Evolutionary conservation across 2,113 vertebrate species (phyloP).

Genomic region (Boulengeromyrus knoepffleri): DNA sequence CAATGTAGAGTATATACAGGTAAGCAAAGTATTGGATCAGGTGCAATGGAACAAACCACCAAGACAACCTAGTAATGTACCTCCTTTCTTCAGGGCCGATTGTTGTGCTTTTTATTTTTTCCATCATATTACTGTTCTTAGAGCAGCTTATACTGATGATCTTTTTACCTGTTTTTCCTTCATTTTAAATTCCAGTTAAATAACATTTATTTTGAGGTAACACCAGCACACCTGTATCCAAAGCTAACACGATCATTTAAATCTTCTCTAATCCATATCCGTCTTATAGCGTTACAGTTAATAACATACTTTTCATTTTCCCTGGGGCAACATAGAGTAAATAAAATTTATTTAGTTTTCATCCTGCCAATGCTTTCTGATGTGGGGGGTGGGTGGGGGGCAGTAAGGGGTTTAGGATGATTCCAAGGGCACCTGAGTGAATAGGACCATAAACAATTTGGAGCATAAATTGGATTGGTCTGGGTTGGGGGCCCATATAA

Average conservation of each 20-base stretch:
- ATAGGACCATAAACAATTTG: background rate
- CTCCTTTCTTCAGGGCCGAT: background rate
- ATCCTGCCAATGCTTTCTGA: background rate
- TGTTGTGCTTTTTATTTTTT: background rate
- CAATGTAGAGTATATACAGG: background rate
- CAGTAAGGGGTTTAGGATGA: background rate
- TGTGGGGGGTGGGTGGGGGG: background rate
- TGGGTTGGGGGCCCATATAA: background rate
- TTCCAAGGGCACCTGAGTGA: background rate
- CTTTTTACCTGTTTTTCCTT: background rate
- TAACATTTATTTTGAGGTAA: background rate
- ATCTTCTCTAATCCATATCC: background rate
- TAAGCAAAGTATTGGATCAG: background rate
- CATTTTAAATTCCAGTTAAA: background rate
- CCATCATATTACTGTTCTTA: background rate
- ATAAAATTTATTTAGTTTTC: background rate
- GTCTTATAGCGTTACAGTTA: background rate
- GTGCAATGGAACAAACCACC: background rate
- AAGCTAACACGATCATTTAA: background rate
- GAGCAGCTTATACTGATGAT: background rate
- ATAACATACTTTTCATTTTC: background rate
- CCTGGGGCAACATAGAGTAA: background rate
- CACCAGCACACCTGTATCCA: background rate
- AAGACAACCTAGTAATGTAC: background rate
- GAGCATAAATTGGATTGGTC: background rate